Percentiles rank a stretch among this genome's conserved stretches.
Evolutionary conservation across 2,797 vertebrate genomes (phyloP).

Genomic region (Lacerta viridis): DNA sequence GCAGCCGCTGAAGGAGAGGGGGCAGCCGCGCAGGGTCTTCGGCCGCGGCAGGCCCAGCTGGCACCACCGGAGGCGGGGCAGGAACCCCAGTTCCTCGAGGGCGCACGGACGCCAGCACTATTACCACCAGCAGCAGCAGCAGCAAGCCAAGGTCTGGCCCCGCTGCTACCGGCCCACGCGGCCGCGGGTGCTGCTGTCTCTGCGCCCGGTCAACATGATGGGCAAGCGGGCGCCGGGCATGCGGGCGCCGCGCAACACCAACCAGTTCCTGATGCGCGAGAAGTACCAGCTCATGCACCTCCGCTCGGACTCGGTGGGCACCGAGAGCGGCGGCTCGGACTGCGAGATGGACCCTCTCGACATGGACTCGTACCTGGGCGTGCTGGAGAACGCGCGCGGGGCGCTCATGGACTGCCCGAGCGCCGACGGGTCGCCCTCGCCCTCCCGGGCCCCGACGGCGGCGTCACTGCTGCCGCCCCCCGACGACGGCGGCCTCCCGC

Average conservation of each 20-base stretch:
- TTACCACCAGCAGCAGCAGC: slow-evolving; percentile 73
- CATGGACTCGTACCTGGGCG: slow-evolving; percentile 90
- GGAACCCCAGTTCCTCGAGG: slow-evolving; percentile 66
- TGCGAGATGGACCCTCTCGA: slow-evolving; percentile 88
- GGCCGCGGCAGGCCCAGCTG: slow-evolving; percentile 76
- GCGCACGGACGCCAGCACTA: slow-evolving; percentile 50
- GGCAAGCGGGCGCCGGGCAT: slow-evolving; percentile 87
- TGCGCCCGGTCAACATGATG: slow-evolving; percentile 86
- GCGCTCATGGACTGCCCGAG: slow-evolving; percentile 83
- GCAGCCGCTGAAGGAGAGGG: slow-evolving; percentile 56
- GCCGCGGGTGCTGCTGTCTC: slow-evolving; percentile 63
- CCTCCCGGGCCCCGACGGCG: slow-evolving; percentile 18
- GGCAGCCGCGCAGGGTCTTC: slow-evolving; percentile 39
- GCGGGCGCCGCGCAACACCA: slow-evolving; percentile 91
- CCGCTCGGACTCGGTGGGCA: slow-evolving; percentile 89
- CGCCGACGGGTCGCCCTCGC: background rate
- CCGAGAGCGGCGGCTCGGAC: slow-evolving; percentile 86
- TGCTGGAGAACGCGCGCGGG: slow-evolving; percentile 90
- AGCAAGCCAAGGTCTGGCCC: slow-evolving; percentile 48
- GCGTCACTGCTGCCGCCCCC: background rate
- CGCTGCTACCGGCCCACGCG: slow-evolving; percentile 63
- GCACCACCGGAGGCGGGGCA: slow-evolving; percentile 78
- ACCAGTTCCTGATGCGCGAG: slow-evolving; percentile 92
- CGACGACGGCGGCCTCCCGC: background rate
- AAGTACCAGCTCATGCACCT: slow-evolving; percentile 91